Base-by-base conservation (phyloP, 2,113 vertebrate species). In the Stictonetta naevosa region DNA sequence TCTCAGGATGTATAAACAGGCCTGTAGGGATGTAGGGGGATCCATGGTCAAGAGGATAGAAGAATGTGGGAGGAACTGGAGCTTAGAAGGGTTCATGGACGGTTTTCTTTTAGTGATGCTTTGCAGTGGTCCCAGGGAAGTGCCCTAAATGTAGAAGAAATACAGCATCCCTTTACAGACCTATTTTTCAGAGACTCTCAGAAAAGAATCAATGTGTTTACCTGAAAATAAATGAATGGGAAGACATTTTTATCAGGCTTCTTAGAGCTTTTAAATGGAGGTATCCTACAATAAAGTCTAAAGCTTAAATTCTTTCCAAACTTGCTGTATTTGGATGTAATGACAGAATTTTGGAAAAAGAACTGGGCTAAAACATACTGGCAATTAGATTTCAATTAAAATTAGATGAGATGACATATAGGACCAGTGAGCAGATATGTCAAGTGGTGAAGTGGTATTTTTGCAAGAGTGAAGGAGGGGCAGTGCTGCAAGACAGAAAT, bases 11-110 rank as follows among this genome's bases (percentile, higher is more conserved):
- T 21, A 23, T 82, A 16, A 67, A n/a, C 0, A 11, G 75, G 33
- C 33, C 10, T 4, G 2, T 21, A 38, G 18, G 53, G 29, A 20
- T 0, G 1, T 7, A 68, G 50, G 13, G 21, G 42, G 3, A 13
- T 85, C 80, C 26, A 2, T 2, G 34, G 29, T 75, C 46, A 78
- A 63, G 52, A 22, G 48, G 3, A 7, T 10, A 10, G 46, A 74
- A 68, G 29, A 67, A 60, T 13, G 15, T 0, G 3, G 8, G 13
- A 73, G 44, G 28, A 60, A 6, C 2, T 92, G 38, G 21, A 18
- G 38, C 8, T 91, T 2, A 1, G n/a, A 80, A 92, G n/a, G 21
- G 3, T 74, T 93, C 15, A 55, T 5, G 4, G 48, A 48, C 62
- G 26, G 13, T 66, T 92, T 84, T 89, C 4, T 75, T 89, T 64